A percentile compares a stretch with the other conserved stretches of the same genome.
Evolutionary conservation across 2,888 invertebrate genomes (phyloP).

Genomic region (Nomada fucata): DNA sequence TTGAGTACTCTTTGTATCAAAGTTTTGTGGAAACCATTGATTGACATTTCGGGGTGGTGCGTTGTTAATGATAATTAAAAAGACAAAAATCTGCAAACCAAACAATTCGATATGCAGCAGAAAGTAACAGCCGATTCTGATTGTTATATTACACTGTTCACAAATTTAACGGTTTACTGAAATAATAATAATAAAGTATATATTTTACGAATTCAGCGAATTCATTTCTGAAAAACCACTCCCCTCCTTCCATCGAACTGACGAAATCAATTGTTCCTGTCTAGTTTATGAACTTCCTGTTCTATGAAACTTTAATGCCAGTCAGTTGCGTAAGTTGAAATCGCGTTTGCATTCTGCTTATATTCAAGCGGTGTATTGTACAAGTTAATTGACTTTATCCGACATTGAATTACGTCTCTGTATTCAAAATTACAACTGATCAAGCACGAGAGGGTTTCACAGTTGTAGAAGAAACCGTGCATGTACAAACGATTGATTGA

Average conservation of each 20-base stretch:
- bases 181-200: slow-evolving; percentile 25
- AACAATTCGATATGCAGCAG: background rate
- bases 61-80: too few relatives aligned
- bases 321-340: background rate
- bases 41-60: too few relatives aligned
- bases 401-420: background rate
- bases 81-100: background rate
- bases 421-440: too few relatives aligned
- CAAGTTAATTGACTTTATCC: slow-evolving; percentile 32
- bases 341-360: background rate
- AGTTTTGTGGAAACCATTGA: too few relatives aligned
- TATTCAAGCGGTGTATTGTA: background rate
- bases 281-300: background rate
- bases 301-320: background rate
- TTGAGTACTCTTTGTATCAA: too few relatives aligned
- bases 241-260: background rate
- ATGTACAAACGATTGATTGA: background rate
- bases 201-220: slow-evolving; percentile 17
- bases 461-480: background rate
- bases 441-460: background rate
- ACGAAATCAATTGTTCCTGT: background rate
- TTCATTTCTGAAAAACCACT: background rate
- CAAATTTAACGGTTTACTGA: slow-evolving; percentile 19
- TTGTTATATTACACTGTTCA: slow-evolving; percentile 16
- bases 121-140: slow-evolving; percentile 18